A percentile compares a stretch with the other conserved stretches of the same genome.
These are phyloP conservation scores for Barypeithes pellucidus DNA, from an alignment of 2,888 invertebrate species.

Conservation along the genomic window DNA sequence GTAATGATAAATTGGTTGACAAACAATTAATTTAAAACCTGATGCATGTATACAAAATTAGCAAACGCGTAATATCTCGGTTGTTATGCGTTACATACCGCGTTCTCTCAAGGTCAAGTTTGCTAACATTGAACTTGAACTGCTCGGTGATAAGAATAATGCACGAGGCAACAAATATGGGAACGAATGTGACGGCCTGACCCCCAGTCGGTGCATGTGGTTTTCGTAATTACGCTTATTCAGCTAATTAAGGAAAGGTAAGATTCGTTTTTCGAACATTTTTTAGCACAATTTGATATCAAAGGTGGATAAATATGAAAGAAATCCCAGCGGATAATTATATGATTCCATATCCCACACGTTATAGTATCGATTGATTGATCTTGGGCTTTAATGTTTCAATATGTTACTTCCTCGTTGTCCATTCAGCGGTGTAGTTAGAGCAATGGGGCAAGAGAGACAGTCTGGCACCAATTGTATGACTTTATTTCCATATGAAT, in stretches of 20 bases:
- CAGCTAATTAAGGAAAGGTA: slow-evolving; percentile 5
- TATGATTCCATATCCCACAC: no score
- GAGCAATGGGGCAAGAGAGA: no score
- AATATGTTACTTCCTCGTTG: no score
- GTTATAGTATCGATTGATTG: no score
- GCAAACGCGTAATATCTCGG: slow-evolving; percentile 44
- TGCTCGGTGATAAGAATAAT: slow-evolving; percentile 51
- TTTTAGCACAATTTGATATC: background rate
- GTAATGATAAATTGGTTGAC: slow-evolving; percentile 14
- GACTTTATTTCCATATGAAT: no score
- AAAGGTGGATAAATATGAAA: no score
- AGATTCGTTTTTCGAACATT: slow-evolving; percentile 1
- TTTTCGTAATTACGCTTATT: slow-evolving; percentile 7
- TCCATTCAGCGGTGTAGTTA: no score
- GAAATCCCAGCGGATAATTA: no score
- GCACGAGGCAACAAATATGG: slow-evolving; percentile 50
- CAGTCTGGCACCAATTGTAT: no score
- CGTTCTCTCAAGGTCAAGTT: slow-evolving; percentile 52
- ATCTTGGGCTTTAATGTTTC: no score
- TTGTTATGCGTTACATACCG: slow-evolving; percentile 53
- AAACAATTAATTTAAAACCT: slow-evolving; percentile 37
- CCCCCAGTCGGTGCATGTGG: slow-evolving; percentile 22
- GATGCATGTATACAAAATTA: slow-evolving; percentile 45
- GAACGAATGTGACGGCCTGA: slow-evolving; percentile 28
- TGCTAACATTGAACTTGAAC: slow-evolving; percentile 55